Conservation (phyloP, 1,140 invertebrate genomes). For the Nebria ingens region DNA sequence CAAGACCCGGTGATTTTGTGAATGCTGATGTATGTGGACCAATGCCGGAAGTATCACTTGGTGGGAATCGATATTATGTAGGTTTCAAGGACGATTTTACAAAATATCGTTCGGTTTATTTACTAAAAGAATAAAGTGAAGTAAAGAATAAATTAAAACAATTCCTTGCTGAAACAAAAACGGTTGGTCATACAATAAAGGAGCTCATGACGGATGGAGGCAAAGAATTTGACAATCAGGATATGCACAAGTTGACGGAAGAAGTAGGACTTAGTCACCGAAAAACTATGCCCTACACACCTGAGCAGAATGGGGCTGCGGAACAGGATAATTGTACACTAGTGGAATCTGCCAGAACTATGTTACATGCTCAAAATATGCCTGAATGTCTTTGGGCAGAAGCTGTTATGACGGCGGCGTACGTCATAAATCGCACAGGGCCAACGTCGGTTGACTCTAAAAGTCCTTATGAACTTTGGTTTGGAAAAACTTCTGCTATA, state of each 20-base stretch:
- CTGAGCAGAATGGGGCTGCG: slow-evolving; percentile 34
- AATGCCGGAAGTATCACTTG: not conserved
- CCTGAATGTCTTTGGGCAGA: not conserved
- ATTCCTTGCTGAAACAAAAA: not conserved
- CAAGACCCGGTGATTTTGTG: not conserved
- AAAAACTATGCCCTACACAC: slow-evolving; percentile 28
- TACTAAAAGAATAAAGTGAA: not conserved
- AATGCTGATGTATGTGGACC: not conserved
- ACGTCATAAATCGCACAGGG: slow-evolving; percentile 30
- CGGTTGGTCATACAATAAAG: not conserved
- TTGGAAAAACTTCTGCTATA: slow-evolving; percentile 15
- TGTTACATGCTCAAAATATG: not conserved
- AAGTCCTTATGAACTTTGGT: slow-evolving; percentile 29
- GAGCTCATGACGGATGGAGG: not conserved
- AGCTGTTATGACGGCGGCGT: slow-evolving; percentile 23
- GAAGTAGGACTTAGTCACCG: slow-evolving; percentile 10
- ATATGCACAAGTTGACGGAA: not conserved
- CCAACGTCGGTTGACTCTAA: slow-evolving; percentile 19
- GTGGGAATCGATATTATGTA: not conserved
- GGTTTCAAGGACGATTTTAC: not conserved
- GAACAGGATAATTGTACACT: slow-evolving; percentile 26
- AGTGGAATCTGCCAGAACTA: slow-evolving; percentile 16
- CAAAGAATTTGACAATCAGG: not conserved
- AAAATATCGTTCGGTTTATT: not conserved
- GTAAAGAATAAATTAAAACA: not conserved